These are phyloP conservation scores for Scaptomyza reducta DNA, from an alignment of 2,888 invertebrate genomes.

Conservation along the genomic window DNA sequence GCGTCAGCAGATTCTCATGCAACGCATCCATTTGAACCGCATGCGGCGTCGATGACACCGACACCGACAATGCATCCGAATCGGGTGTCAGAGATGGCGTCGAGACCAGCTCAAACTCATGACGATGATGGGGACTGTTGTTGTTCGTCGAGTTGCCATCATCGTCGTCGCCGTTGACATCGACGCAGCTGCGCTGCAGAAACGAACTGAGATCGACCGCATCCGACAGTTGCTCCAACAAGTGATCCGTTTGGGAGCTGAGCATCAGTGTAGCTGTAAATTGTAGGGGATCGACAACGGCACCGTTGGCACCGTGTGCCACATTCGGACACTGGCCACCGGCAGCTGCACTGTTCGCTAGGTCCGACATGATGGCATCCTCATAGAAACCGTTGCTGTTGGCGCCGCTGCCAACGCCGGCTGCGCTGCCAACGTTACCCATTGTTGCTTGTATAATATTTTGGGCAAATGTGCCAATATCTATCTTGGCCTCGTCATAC, in stretches of 20 bases:
- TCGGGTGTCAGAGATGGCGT: constrained; percentile 90
- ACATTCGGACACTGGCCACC: constrained; percentile 75
- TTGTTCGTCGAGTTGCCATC: constrained; percentile 84
- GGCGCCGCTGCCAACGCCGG: constrained; percentile 1
- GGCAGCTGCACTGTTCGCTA: constrained; percentile 85
- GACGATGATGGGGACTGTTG: constrained; percentile 85
- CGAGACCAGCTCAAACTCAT: constrained; percentile 89
- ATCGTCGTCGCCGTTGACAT: constrained; percentile 76
- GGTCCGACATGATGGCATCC: constrained; percentile 93
- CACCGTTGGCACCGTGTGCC: constrained; percentile 61
- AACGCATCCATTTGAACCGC: constrained; percentile 87
- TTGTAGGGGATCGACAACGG: constrained; percentile 91
- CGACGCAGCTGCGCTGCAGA: constrained; percentile 88
- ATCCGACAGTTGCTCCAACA: constrained; percentile 91
- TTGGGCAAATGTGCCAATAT: constrained; percentile 84
- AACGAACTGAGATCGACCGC: constrained; percentile 91
- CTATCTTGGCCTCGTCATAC: constrained; percentile 91
- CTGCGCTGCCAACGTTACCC: constrained; percentile 42
- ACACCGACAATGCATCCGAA: constrained; percentile 81
- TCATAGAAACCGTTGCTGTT: constrained; percentile 85
- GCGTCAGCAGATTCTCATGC: constrained; percentile 89
- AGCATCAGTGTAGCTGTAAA: constrained; percentile 93
- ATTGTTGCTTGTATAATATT: constrained; percentile 82
- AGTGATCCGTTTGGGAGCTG: constrained; percentile 90
- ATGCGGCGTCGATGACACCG: constrained; percentile 81